Evolutionary conservation across 2,797 vertebrate genomes (phyloP), one percentile per base, ranked within the genome.

Genomic region (Simalia tracyae): DNA sequence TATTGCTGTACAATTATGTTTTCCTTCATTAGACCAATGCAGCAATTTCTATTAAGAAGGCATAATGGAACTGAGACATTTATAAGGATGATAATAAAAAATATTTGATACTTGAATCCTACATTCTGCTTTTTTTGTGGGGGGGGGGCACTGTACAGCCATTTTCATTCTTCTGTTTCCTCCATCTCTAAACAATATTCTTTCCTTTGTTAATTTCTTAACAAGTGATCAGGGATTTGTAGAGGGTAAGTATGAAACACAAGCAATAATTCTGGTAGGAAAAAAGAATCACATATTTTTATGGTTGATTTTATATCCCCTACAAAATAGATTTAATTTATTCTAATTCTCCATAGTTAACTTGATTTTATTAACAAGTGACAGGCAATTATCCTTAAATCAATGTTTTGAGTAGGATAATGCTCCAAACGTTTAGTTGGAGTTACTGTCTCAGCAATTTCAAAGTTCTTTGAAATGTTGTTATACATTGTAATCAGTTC

Each of bases 241-340:
- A 63, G 42, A 63, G 28, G 12, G 59, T 56, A 88, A 63, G 26
- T 56, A 36, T 64, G 14, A 76, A 61, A 91, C 19, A 50, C 2
- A 60, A 87, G 26, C 22, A 91, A 81, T 81, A 88, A 36, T 64
- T 63, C 42, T 24, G 17, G n/a, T 14, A 54, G 28, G 31, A 24
- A 66, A 19, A 57, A 64, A 42, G 24, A 5, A 31, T 14, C 2
- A 5, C 3, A n/a, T 50, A 54, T 36, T 42, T 87, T 91, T 50
- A 56, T 88, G 2, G n/a, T 60, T 88, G 46, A 54, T 81, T n/a
- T 84, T 91, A 84, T 84, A 54, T 61, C 11, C 9, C 10, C 61
- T 54, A 81, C 36, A 88, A 88, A 88, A 91, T 63, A 88, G 59
- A 66, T 76, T 60, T 81, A 81, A 91, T 63, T 84, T 64, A 91